Base-by-base conservation (phyloP, 2,113 vertebrate species). In the Notechis scutatus region DNA sequence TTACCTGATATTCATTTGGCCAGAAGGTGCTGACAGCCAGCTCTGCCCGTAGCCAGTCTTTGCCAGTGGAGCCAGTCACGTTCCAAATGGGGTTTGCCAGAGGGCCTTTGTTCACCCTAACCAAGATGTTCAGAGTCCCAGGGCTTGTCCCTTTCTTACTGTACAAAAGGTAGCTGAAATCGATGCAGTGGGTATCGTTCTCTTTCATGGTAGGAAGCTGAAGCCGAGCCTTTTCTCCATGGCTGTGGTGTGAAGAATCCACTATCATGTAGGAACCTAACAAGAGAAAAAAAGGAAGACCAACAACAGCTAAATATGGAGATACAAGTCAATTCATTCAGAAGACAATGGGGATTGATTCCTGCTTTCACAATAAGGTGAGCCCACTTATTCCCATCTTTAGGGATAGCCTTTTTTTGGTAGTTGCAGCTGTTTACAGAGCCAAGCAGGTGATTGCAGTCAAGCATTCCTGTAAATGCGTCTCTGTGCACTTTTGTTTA, bases 1-100 rank as follows among this genome's bases (percentile, higher is more conserved):
- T 98, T 98, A 99, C 99, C 99, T 99, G 99, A 96, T 99, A 99
- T 92, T 99, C 99, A 6, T 99, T 99, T 47, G 99, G 99, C 99
- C 99, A 99, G 95, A 99, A 99, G 93, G 99, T 99, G 98, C 99
- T 99, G 96, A 99, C 99, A 2, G 99, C 99, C 85, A 99, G 97
- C 95, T 99, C 99, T 0, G 99, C 99, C 94, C 98, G 98, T 94
- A 98, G 97, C 96, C 96, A 97, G 29, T 98, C 97, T 95, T 98
- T 98, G 94, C 99, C 99, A 0, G 98, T 99, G 95, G 98, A 98
- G n/a, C 98, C 98, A 0, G 99, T 99, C 95, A 99, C 98, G 2
- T 99, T 99, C 99, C 99, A 99, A 96, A 99, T 99, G 47, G 99
- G 99, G 96, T 99, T 99, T 85, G 99, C 99, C 96, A 99, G 96